phyloP scores from a whole-genome alignment of 2,888 invertebrate species.

The Troides oblongomaculatus region DNA sequence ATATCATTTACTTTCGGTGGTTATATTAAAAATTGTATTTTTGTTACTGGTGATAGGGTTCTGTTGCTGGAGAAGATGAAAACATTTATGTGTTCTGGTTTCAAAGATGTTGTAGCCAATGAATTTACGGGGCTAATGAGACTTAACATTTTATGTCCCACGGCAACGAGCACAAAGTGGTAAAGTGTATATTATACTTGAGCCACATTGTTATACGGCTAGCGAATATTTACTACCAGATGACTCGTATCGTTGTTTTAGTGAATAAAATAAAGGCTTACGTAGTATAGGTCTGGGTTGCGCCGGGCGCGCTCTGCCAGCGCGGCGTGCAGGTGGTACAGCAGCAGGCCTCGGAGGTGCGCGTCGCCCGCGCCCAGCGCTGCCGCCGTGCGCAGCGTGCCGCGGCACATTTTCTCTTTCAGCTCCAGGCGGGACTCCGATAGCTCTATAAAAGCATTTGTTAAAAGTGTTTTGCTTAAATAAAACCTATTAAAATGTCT shows the following conservation, averaged over 20 bases:
- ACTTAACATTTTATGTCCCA: neutral
- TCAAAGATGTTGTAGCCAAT: too few species aligned
- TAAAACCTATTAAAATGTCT: neutral
- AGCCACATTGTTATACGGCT: too few species aligned
- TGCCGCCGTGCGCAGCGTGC: conserved; percentile 78
- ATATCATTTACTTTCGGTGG: too few species aligned
- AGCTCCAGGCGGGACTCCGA: conserved; percentile 76
- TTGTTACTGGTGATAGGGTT: too few species aligned
- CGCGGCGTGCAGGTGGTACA: conserved; percentile 76
- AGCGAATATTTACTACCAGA: neutral
- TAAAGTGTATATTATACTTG: too few species aligned
- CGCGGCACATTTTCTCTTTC: conserved; percentile 82
- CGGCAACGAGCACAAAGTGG: too few species aligned
- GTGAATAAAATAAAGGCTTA: conserved; percentile 1
- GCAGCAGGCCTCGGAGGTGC: conserved; percentile 73
- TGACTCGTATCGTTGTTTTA: neutral
- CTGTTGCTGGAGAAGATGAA: too few species aligned
- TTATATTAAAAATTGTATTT: too few species aligned
- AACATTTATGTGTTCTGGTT: too few species aligned
- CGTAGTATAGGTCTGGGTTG: conserved; percentile 62
- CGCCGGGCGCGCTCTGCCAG: conserved; percentile 76
- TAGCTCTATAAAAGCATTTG: conserved; percentile 71
- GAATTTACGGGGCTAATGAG: neutral
- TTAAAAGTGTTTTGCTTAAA: neutral
- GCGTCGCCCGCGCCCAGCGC: conserved; percentile 80